phyloP scores from a whole-genome alignment of 2,888 invertebrate species.

The Heliconius erato region DNA sequence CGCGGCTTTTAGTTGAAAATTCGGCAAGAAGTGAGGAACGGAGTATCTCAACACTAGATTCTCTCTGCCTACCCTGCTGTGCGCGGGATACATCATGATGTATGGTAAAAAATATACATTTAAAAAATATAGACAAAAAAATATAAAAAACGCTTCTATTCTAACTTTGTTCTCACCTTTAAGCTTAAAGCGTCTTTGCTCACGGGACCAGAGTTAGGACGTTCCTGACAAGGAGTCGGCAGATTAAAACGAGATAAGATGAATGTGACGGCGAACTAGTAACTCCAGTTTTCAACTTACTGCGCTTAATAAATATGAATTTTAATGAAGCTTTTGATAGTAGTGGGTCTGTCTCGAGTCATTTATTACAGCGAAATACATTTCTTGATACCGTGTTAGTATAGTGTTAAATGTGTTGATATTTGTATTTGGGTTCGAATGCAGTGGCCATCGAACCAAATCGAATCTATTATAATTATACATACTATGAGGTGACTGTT shows the following conservation, averaged over 20 bases:
- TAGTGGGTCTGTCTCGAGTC: neutral
- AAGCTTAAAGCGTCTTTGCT: conserved; percentile 56
- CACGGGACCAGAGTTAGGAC: conserved; percentile 60
- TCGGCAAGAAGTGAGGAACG: too few species aligned
- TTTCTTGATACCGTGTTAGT: neutral
- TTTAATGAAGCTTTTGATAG: conserved; percentile 18
- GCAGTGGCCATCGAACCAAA: too few species aligned
- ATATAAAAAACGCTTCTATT: conserved; percentile 21
- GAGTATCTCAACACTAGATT: too few species aligned
- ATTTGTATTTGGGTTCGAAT: neutral
- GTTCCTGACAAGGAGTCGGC: conserved; percentile 60
- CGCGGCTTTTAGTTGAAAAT: too few species aligned
- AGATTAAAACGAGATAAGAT: conserved; percentile 66
- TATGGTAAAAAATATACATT: too few species aligned
- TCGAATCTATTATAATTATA: too few species aligned
- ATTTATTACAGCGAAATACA: neutral
- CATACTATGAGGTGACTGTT: too few species aligned
- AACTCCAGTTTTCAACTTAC: conserved; percentile 14
- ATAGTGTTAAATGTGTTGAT: neutral
- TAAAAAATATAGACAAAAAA: neutral
- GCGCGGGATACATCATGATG: too few species aligned
- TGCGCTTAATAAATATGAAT: conserved; percentile 24
- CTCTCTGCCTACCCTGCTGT: too few species aligned
- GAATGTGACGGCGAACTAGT: conserved; percentile 53
- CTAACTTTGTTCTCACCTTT: conserved; percentile 30